phyloP scores from a whole-genome alignment of 2,888 invertebrate species.

The Ophion slaviceki region DNA sequence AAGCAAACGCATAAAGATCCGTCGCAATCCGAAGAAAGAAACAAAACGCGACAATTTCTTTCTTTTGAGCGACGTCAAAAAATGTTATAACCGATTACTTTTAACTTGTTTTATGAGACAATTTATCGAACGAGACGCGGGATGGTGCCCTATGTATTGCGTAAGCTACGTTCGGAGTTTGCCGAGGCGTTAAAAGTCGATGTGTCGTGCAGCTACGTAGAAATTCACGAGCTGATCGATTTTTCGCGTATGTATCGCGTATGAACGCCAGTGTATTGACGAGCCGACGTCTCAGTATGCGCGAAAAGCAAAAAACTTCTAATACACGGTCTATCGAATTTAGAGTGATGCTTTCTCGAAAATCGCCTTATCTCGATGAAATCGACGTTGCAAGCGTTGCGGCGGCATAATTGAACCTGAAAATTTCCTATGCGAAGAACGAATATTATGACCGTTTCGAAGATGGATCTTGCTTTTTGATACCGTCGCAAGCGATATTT shows the following conservation, averaged over 20 bases:
- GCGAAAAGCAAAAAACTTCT: not conserved
- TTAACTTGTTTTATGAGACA: not conserved
- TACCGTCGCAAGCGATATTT: no score
- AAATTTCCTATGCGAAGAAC: no score
- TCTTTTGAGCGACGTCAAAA: not conserved
- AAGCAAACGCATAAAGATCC: no score
- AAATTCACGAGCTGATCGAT: constrained; percentile 20
- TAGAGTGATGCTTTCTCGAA: no score
- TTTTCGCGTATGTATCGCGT: not conserved
- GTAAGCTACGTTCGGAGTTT: not conserved
- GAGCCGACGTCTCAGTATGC: not conserved
- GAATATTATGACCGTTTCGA: no score
- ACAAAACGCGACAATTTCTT: not conserved
- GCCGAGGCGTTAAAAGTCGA: not conserved
- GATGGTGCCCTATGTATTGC: not conserved
- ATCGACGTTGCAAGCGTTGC: no score
- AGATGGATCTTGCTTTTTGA: no score
- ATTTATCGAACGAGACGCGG: not conserved
- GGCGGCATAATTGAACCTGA: no score
- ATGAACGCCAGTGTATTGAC: not conserved
- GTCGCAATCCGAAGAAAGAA: no score
- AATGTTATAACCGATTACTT: not conserved
- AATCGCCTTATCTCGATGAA: no score
- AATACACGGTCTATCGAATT: not conserved
- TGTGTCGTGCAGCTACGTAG: constrained; percentile 8